Base-by-base conservation (phyloP, 2,797 vertebrate genomes). In the Bradypus variegatus region DNA sequence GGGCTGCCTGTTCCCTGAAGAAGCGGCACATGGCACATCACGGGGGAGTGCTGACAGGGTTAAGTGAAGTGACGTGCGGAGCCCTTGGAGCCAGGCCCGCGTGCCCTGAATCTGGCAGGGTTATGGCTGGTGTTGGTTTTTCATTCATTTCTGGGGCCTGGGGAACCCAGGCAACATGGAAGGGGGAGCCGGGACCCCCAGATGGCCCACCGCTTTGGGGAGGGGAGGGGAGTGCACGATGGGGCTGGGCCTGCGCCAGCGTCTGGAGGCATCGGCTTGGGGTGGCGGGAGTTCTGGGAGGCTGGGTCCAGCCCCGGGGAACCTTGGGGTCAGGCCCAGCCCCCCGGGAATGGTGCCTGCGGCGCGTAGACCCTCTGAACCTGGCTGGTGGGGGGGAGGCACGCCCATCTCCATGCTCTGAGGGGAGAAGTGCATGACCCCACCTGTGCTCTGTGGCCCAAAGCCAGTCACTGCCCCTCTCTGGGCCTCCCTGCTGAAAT, bases 41-140 rank as follows among this genome's bases (percentile, higher is more conserved):
- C 18, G 9, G 76, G n/a, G 60, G 62, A n/a, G 25, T 27, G 31
- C 21, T 55, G 53, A 9, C 19, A 36, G 45, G 1, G 4, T 5
- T n/a, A 31, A 64, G 7, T 23, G 21, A 73, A 58, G 65, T 8
- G 19, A 11, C 9, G 0, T 6, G 77, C 27, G 6, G 11, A 7
- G 1, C 1, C 0, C 55, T 67, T 11, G 2, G 58, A 33, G 76
- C 2, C 2, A 3, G 73, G 29, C 48, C 48, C 19, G 38, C 2
- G 14, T 6, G 18, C 62, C 31, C 60, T 18, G 36, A 14, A 3
- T 5, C 8, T 21, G 25, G 88, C 55, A 36, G 90, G 41, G 11
- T 29, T 62, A 16, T 33, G 36, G n/a, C 76, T 16, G 15, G 16
- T 62, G 13, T 38, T 4, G 18, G 33, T 64, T 53, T 86, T 62